These are phyloP conservation scores for Rhizoglyphus robini DNA, from an alignment of 1,140 invertebrate genomes.

Conservation along the genomic window DNA sequence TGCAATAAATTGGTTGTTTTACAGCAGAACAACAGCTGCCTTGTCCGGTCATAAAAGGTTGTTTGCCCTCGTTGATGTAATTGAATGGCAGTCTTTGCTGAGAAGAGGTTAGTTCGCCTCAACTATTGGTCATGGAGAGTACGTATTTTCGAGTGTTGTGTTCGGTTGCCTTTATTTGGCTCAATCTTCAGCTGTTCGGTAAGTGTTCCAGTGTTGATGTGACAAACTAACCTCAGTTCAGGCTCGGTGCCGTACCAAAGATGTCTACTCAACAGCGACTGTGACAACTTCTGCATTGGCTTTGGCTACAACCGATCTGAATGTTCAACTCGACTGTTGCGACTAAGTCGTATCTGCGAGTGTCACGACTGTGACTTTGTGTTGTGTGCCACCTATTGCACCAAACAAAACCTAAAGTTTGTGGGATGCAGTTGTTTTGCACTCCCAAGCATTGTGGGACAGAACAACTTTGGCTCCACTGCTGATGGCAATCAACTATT, in stretches of 20 bases:
- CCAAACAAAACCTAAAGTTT: conserved; percentile 15
- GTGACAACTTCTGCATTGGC: not conserved
- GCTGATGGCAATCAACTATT: conserved; percentile 6
- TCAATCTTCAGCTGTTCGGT: not conserved
- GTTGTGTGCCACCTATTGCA: conserved; percentile 15
- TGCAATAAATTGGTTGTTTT: not conserved
- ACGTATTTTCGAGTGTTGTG: too few species aligned
- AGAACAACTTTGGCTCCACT: not conserved
- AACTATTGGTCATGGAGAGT: too few species aligned
- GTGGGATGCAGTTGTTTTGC: conserved; percentile 18
- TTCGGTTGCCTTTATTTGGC: too few species aligned
- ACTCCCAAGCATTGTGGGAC: not conserved
- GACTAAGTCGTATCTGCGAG: conserved; percentile 15
- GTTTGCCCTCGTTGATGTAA: not conserved
- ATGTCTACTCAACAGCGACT: conserved; percentile 17
- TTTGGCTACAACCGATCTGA: conserved; percentile 17
- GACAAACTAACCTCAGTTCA: too few species aligned
- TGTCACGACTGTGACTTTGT: conserved; percentile 19
- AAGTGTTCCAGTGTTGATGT: too few species aligned
- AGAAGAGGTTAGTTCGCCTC: not conserved
- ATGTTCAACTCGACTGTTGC: not conserved
- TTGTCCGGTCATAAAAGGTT: not conserved
- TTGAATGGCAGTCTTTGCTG: not conserved
- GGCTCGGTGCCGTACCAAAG: conserved; percentile 6
- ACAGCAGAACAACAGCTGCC: not conserved